Percentiles rank a stretch among this genome's conserved stretches.
Evolutionary conservation across 2,113 vertebrate genomes (phyloP).

Genomic region (Tupaia chinensis): DNA sequence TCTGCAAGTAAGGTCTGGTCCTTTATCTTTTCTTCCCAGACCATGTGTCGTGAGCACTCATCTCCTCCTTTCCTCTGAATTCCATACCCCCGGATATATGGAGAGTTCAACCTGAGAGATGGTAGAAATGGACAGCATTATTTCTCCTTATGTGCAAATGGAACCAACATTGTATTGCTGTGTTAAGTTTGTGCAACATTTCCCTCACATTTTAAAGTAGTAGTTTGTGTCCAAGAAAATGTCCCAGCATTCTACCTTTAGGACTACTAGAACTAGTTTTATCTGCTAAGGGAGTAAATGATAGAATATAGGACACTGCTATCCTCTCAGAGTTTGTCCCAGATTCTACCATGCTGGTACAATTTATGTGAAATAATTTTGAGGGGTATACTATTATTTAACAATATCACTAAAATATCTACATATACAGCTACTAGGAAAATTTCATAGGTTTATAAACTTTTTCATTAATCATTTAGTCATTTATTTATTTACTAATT

Average conservation of each 20-base stretch:
- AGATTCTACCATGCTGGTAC: not conserved
- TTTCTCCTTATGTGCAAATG: not conserved
- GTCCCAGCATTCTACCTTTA: not conserved
- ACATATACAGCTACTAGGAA: not conserved
- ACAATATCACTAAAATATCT: not conserved
- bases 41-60: not conserved
- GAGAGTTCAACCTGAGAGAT: not conserved
- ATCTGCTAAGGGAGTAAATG: not conserved
- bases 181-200: not conserved
- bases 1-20: not conserved
- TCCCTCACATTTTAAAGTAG: not conserved
- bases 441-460: not conserved
- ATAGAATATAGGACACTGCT: not conserved
- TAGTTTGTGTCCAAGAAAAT: not conserved
- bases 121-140: not conserved
- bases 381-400: not conserved
- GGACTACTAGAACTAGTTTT: not conserved
- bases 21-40: not conserved
- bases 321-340: not conserved
- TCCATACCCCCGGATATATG: too few species aligned
- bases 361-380: constrained; percentile 11
- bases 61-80: not conserved
- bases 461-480: not conserved
- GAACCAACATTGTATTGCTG: not conserved
- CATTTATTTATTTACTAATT: not conserved